phyloP scores from a whole-genome alignment of 1,140 invertebrate genomes.

The Zaprionus taronus region DNA sequence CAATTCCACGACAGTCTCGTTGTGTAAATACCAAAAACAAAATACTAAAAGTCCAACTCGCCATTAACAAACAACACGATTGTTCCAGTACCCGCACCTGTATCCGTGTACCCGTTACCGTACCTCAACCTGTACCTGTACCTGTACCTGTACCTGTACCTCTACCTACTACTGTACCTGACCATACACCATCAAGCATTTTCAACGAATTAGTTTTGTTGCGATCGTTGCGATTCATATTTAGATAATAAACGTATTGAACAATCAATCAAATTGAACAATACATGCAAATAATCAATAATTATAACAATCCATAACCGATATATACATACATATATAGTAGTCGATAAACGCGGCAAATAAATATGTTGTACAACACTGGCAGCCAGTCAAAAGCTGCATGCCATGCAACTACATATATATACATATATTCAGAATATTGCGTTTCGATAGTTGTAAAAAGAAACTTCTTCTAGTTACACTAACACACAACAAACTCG shows the following conservation, averaged over 20 bases:
- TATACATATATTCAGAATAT: slow-evolving; percentile 3
- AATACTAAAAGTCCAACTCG: slow-evolving; percentile 39
- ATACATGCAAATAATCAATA: slow-evolving; percentile 19
- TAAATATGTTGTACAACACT: slow-evolving; percentile 3
- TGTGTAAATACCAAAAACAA: slow-evolving; percentile 37
- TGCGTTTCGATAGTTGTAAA: slow-evolving; percentile 25
- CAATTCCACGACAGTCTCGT: slow-evolving; percentile 30
- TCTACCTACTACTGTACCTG: background rate
- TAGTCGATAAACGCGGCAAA: slow-evolving; percentile 19
- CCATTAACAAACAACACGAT: slow-evolving; percentile 21
- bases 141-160: slow-evolving; percentile 2
- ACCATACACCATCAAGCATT: slow-evolving; percentile 29
- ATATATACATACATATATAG: background rate
- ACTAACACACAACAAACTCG: background rate
- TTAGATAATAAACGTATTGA: slow-evolving; percentile 12
- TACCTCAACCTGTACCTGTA: background rate
- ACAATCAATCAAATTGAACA: slow-evolving; percentile 33
- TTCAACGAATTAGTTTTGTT: slow-evolving; percentile 31
- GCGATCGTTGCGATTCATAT: slow-evolving; percentile 33
- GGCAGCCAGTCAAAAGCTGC: slow-evolving; percentile 27
- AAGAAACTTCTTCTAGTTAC: background rate
- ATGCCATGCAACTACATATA: slow-evolving; percentile 16
- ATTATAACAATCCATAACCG: slow-evolving; percentile 26
- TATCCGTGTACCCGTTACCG: background rate
- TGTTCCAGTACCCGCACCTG: slow-evolving; percentile 3